A percentile compares a stretch with the other conserved stretches of the same genome.
These are phyloP conservation scores for Standfussiana lucernea DNA, from an alignment of 2,888 invertebrate genomes.

Conservation along the genomic window DNA sequence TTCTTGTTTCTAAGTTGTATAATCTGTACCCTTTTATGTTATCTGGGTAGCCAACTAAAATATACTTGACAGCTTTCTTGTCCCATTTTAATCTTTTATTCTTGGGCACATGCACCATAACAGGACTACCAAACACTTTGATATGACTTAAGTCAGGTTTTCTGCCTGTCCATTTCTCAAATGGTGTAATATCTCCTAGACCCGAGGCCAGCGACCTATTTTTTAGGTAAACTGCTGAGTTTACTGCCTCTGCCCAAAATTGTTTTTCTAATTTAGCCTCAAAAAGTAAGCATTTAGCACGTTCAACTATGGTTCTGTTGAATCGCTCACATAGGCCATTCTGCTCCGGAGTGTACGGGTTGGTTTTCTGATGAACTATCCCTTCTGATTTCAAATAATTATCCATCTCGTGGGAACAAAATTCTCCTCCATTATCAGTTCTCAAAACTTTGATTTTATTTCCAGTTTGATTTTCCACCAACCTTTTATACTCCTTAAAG, in stretches of 20 bases:
- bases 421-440: conserved; percentile 22
- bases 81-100: conserved; percentile 2
- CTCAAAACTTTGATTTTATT: conserved; percentile 13
- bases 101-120: conserved; percentile 30
- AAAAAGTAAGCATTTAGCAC: conserved; percentile 5
- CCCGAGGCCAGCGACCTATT: conserved; percentile 5
- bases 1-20: not conserved
- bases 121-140: conserved; percentile 6
- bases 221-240: not conserved
- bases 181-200: conserved; percentile 4
- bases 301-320: conserved; percentile 1
- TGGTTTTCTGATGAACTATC: conserved; percentile 22
- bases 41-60: conserved; percentile 39
- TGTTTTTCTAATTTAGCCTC: not conserved
- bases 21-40: conserved; percentile 57
- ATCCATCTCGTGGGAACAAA: conserved; percentile 9
- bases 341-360: conserved; percentile 11
- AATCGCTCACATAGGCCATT: not conserved
- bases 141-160: conserved; percentile 11
- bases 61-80: not conserved
- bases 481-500: conserved; percentile 6
- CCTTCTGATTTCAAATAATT: not conserved
- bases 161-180: conserved; percentile 2
- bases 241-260: not conserved
- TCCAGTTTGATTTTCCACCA: conserved; percentile 30